Conservation (phyloP, 2,888 invertebrate species). For the Hoplodrina blanda region DNA sequence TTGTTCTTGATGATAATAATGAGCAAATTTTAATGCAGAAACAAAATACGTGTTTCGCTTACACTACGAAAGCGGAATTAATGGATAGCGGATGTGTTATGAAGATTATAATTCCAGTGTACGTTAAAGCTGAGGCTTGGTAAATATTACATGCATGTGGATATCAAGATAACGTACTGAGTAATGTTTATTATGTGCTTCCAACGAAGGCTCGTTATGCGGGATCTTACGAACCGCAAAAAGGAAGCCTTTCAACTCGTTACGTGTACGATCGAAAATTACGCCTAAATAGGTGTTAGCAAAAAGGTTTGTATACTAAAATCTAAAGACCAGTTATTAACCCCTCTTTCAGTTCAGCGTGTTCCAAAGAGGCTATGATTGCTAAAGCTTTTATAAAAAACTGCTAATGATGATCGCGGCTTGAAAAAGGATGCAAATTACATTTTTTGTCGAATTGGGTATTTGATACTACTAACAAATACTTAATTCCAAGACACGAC, state of each 20-base stretch:
- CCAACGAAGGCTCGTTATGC: slow-evolving; percentile 29
- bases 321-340: slow-evolving; percentile 43
- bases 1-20: slow-evolving; percentile 30
- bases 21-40: slow-evolving; percentile 28
- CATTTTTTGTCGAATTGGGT: too few relatives aligned
- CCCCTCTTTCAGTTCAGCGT: slow-evolving; percentile 26
- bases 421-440: background rate
- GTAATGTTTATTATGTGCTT: slow-evolving; percentile 52
- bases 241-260: slow-evolving; percentile 35
- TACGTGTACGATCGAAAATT: slow-evolving; percentile 43
- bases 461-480: too few relatives aligned
- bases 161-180: slow-evolving; percentile 44
- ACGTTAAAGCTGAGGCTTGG: slow-evolving; percentile 16
- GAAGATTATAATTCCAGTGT: slow-evolving; percentile 41
- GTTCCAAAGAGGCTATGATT: slow-evolving; percentile 8
- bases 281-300: slow-evolving; percentile 36
- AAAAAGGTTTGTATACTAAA: slow-evolving; percentile 54
- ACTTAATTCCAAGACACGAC: too few relatives aligned
- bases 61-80: slow-evolving; percentile 63
- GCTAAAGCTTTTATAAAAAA: background rate
- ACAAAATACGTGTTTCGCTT: slow-evolving; percentile 40
- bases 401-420: background rate
- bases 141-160: slow-evolving; percentile 48
- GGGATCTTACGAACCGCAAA: slow-evolving; percentile 27
- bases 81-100: slow-evolving; percentile 52